Conservation (phyloP, 2,797 vertebrate genomes). For the Melanotaenia maccullochi region DNA sequence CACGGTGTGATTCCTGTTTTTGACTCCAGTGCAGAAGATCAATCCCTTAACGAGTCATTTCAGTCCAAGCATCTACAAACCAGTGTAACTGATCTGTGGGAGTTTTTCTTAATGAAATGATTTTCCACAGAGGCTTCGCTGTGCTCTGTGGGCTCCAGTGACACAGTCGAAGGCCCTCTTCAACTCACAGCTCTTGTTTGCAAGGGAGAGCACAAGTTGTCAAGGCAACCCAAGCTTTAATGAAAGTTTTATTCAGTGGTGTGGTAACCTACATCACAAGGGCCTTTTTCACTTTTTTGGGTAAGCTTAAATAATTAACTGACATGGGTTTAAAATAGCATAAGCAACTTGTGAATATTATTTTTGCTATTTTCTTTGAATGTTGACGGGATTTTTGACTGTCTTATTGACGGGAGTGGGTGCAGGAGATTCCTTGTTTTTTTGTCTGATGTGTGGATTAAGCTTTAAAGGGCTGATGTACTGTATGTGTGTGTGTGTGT, state of each 20-base stretch:
- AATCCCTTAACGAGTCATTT: constrained; percentile 13
- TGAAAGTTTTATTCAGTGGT: constrained; percentile 35
- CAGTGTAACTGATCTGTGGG: constrained; percentile 29
- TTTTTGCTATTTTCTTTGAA: too few species aligned
- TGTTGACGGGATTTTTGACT: too few species aligned
- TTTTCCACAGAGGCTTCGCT: constrained; percentile 30
- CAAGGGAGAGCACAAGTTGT: constrained; percentile 28
- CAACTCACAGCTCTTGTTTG: background rate
- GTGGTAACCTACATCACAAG: constrained; percentile 5
- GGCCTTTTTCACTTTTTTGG: background rate
- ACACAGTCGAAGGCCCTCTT: constrained; percentile 18
- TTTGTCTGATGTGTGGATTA: too few species aligned
- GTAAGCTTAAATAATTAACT: too few species aligned
- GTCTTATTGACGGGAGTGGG: too few species aligned
- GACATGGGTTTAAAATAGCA: too few species aligned
- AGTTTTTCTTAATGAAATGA: constrained; percentile 44
- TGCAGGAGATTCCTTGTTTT: too few species aligned
- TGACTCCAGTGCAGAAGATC: constrained; percentile 6
- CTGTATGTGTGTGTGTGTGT: too few species aligned
- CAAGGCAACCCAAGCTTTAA: constrained; percentile 51
- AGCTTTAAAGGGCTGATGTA: too few species aligned
- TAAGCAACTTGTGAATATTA: too few species aligned
- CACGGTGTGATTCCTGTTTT: background rate
- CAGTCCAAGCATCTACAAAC: constrained; percentile 11
- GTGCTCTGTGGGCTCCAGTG: constrained; percentile 21